Conservation (phyloP, 92 coral and sea anemone genomes). For the Diadumene lineata region DNA sequence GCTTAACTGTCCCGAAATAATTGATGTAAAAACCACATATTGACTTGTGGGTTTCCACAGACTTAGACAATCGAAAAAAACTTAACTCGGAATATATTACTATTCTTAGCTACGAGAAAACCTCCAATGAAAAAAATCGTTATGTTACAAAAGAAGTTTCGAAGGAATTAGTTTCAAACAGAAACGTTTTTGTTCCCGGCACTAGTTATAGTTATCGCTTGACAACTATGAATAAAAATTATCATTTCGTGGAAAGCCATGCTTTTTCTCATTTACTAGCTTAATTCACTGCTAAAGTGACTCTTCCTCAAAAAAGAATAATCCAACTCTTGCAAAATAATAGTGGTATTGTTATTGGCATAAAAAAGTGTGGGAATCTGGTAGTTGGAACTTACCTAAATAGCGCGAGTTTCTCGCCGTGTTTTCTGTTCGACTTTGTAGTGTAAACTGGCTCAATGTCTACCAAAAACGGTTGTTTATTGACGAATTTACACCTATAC, state of each 20-base stretch:
- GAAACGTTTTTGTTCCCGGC: not conserved
- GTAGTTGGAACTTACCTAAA: constrained; percentile 14
- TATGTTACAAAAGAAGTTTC: no score
- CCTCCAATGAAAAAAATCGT: no score
- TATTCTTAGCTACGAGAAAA: no score
- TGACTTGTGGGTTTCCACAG: not conserved
- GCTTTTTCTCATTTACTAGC: not conserved
- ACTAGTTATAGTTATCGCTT: not conserved
- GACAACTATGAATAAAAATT: not conserved
- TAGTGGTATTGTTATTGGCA: not conserved
- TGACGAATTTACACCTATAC: constrained; percentile 33
- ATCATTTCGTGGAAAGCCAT: not conserved
- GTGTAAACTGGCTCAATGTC: not conserved
- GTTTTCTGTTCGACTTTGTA: constrained; percentile 1
- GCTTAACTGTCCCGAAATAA: constrained; percentile 2
- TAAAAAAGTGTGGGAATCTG: not conserved
- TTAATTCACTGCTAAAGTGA: constrained; percentile 7
- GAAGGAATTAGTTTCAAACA: no score
- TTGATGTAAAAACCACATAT: constrained; percentile 3
- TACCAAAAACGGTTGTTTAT: constrained; percentile 22
- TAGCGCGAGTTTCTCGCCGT: not conserved
- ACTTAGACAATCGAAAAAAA: not conserved
- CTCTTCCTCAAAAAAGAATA: not conserved
- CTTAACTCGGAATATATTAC: not conserved
- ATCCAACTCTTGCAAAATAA: not conserved